Percentiles rank a stretch among this genome's conserved stretches.
Evolutionary conservation across 2,888 invertebrate species (phyloP).

Genomic region (Drosophila aldrichi): DNA sequence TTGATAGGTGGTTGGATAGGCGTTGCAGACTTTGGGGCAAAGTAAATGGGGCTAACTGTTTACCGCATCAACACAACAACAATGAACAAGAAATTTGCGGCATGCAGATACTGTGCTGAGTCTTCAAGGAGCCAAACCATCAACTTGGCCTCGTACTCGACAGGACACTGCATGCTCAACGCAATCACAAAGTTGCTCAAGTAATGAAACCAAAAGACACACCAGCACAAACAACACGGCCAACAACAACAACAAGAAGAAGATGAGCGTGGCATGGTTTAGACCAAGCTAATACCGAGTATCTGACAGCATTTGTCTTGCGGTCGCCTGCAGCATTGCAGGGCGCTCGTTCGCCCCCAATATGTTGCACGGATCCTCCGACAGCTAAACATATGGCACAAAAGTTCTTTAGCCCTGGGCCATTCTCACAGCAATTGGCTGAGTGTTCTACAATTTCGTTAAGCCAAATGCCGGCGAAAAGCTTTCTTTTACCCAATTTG

Average conservation of each 20-base stretch:
- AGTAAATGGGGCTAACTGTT: slow-evolving; percentile 59
- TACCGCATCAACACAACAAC: slow-evolving; percentile 53
- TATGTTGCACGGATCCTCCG: slow-evolving; percentile 8
- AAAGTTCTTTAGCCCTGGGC: slow-evolving; percentile 13
- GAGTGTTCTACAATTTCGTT: slow-evolving; percentile 16
- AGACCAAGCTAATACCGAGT: slow-evolving; percentile 19
- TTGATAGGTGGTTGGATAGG: neutral
- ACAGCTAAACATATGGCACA: slow-evolving; percentile 20
- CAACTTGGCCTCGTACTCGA: slow-evolving; percentile 2
- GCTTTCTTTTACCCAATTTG: neutral
- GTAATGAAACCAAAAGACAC: slow-evolving; percentile 37
- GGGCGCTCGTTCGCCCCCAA: slow-evolving; percentile 1
- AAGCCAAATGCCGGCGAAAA: slow-evolving; percentile 12
- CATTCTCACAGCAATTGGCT: slow-evolving; percentile 14
- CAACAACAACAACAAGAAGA: too few species aligned
- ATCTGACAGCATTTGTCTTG: slow-evolving; percentile 35
- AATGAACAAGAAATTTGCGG: slow-evolving; percentile 34
- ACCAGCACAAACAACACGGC: slow-evolving; percentile 12
- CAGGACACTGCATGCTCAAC: slow-evolving; percentile 26
- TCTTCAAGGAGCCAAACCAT: slow-evolving; percentile 14
- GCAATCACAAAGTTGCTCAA: slow-evolving; percentile 44
- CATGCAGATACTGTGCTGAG: slow-evolving; percentile 23
- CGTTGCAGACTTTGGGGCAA: slow-evolving; percentile 8
- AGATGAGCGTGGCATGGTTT: neutral
- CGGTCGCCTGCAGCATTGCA: slow-evolving; percentile 26